Base-by-base conservation (phyloP, 2,888 invertebrate genomes). In the Cerceris rybyensis region DNA sequence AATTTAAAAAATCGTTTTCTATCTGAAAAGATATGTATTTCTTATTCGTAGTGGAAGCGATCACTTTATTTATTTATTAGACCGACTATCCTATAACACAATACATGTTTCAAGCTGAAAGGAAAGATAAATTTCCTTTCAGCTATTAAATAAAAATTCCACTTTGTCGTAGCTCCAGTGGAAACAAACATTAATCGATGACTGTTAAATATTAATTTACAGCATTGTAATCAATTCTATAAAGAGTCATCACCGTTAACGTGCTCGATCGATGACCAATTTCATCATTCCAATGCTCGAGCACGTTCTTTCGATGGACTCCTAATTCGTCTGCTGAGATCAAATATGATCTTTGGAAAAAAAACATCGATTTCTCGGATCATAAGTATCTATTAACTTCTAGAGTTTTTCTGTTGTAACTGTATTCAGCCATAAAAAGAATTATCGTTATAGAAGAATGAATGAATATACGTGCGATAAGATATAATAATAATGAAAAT, bases 191-290 rank as follows among this genome's bases (percentile, higher is more conserved):
- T 6, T n/a, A 50, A 50, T 46, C 28, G 28, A 28, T 28, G 11
- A 46, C 11, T 46, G 8, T 11, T 11, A 46, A 46, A 46, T 46
- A 46, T 11, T 5, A 11, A 46, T 46, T 46, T 4, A 46, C 46
- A 11, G 9, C 46, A n/a, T 50, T 13, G n/a, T 50, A 50, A n/a
- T 50, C n/a, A 50, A 9, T 57, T 11, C 49, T 39, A 7, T n/a
- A 61, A 1, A 41, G 16, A 17, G 50, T 13, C 50, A 14, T 39
- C 28, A 46, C 39, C 13, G 28, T 28, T 57, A 11, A 42, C 42
- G 59, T 49, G 64, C 9, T 14, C 52, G 57, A 70, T 60, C 55
- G 58, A 70, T 75, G 70, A 80, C 80, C 80, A 80, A 78, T 67
- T 41, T 69, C 67, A 61, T 70, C 17, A 41, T 55, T 11, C 14